Evolutionary conservation across 1,140 invertebrate genomes (phyloP), one percentile per base, ranked within the genome.

Genomic region (Drosophila truncata): DNA sequence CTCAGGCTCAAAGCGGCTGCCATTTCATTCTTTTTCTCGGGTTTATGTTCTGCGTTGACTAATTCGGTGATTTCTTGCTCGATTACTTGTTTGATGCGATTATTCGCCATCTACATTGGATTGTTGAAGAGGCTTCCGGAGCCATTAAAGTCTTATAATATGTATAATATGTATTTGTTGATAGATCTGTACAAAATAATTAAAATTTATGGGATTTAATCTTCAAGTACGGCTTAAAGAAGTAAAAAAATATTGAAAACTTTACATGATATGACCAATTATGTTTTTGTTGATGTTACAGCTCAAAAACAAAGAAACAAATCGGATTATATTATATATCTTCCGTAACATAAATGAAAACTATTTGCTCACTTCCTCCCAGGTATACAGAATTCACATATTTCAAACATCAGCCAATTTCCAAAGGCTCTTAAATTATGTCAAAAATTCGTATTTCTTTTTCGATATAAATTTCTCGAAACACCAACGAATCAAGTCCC

Each of bases 1-100:
- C 85, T 88, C 85, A 88, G 78, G 85, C 78, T 78, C 46, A 59
- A 33, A 42, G 41, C 13, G 63, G 60, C 58, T 60, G 62, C 6
- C 20, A 11, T 27, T 54, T 72, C 42, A 25, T 14, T n/a, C n/a
- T 27, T 18, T 46, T 18, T 11, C 31, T 31, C 5, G 27, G 18
- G 46, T 31, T 70, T 70, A 37, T 44, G 47, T 50, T 50, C 13
- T 23, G 31, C 27, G 63, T 25, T 67, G 66, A 70, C 66, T 67
- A 70, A 70, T 70, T 70, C 63, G 39, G 46, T 67, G 47, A n/a
- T 67, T 67, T 70, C 35, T 29, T 27, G 29, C 20, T 44, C 11
- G 11, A 20, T 33, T 52, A 7, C 27, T 25, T 25, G 2, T 4
- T 27, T 27, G 27, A n/a, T n/a, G n/a, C n/a, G n/a, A 27, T 27